phyloP scores from a whole-genome alignment of 1,140 invertebrate genomes.

The Lepeophtheirus salmonis region DNA sequence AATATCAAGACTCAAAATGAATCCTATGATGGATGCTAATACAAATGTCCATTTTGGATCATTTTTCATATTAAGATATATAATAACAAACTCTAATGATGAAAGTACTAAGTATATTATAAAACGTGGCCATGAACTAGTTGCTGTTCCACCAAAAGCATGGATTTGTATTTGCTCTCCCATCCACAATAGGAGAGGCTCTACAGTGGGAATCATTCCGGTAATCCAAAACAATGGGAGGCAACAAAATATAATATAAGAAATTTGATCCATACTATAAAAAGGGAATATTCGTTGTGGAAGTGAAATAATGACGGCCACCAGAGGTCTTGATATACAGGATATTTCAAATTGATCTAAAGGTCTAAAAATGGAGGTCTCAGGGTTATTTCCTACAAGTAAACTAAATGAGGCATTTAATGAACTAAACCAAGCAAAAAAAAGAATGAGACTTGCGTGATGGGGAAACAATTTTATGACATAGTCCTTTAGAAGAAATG shows the following conservation, averaged over 20 bases:
- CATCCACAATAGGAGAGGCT: conserved; percentile 30
- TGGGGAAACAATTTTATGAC: conserved; percentile 23
- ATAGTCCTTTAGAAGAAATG: conserved; percentile 25
- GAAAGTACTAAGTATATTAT: conserved; percentile 14
- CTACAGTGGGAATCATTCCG: conserved; percentile 30
- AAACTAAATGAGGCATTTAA: conserved; percentile 28
- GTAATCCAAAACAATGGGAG: conserved; percentile 30
- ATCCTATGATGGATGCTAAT: conserved; percentile 4
- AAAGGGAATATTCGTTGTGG: conserved; percentile 9
- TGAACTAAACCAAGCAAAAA: conserved; percentile 27
- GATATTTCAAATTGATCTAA: conserved; percentile 27
- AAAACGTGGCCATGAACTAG: conserved; percentile 26
- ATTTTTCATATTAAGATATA: background rate
- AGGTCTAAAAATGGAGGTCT: conserved; percentile 28
- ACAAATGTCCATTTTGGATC: background rate
- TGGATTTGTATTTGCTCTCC: conserved; percentile 29
- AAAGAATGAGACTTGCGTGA: conserved; percentile 23
- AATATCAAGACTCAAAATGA: conserved; percentile 6
- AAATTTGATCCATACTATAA: conserved; percentile 13
- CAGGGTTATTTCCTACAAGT: conserved; percentile 26
- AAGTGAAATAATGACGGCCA: conserved; percentile 21
- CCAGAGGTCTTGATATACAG: conserved; percentile 27
- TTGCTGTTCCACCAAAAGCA: conserved; percentile 29
- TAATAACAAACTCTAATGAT: conserved; percentile 2
- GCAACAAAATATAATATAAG: conserved; percentile 28